Base-by-base conservation (phyloP, 2,888 invertebrate genomes). In the Philhelius pedissequus region DNA sequence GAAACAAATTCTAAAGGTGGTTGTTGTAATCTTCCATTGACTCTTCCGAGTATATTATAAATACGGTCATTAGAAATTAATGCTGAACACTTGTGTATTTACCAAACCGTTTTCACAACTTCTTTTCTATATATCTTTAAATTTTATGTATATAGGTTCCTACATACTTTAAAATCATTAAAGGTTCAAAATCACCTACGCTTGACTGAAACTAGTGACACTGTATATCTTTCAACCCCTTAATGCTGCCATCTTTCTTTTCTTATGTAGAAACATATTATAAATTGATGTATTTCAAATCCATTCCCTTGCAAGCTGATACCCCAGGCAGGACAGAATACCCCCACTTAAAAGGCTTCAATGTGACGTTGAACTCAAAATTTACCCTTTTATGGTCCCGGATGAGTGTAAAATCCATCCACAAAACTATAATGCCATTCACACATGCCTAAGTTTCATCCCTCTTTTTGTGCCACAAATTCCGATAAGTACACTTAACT, bases 301-400 rank as follows among this genome's bases (percentile, higher is more conserved):
- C 43, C 32, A 45, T 25, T 64, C 32, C 15, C 7, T 64, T 22
- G 83, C 40, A 79, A 83, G 22, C 22, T 38, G 56, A 83, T 79
- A 73, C 43, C 6, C 38, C 60, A 22, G 56, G 18, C 60, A 22
- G 56, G 18, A 32, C 18, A 32, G 54, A 56, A 32, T 56, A 27
- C 15, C 43, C 48, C 35, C 50, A 79, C 83, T 83, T 83, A 32
- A 30, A 70, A 20, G 79, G 83, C 45, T 83, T 83, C 83, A 30
- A 30, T 48, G 66, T 79, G 74, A 35, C 74, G 79, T 79, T 74
- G 69, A 83, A 79, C 83, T 66, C 56, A 30, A 68, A 58, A 52
- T 64, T 74, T 58, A 56, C 58, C 77, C 76, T 60, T 48, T 45
- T 58, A 54, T 9, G 22, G 45, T 66, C 56, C 40, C 69, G 73